A percentile compares a stretch with the other conserved stretches of the same genome.
Evolutionary conservation across 2,797 vertebrate genomes (phyloP).

Genomic region (Stomatorhinus walkeri): DNA sequence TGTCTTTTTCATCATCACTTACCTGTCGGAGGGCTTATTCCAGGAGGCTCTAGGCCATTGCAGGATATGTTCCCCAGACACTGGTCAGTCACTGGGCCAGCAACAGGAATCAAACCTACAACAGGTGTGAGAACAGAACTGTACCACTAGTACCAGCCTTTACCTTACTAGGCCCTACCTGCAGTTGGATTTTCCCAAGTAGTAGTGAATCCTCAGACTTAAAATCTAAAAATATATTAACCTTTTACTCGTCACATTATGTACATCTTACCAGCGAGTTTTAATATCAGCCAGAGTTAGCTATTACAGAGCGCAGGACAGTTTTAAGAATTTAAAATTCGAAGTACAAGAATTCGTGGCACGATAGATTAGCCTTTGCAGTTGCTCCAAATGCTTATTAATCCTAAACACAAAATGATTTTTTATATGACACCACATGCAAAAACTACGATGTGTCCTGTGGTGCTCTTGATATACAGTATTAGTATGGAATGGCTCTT

Average conservation of each 20-base stretch:
- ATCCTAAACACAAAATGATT: not conserved
- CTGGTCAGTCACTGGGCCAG: not conserved
- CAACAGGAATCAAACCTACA: not conserved
- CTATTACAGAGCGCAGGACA: not conserved
- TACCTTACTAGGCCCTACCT: not conserved
- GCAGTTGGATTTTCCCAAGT: not conserved
- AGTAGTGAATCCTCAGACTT: not conserved
- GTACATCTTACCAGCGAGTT: not conserved
- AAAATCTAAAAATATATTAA: not conserved
- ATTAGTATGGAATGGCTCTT: not conserved
- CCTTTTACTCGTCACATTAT: not conserved
- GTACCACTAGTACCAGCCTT: not conserved
- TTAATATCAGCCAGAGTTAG: not conserved
- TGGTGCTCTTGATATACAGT: not conserved
- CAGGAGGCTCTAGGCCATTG: not conserved
- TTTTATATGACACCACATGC: not conserved
- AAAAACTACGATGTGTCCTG: not conserved
- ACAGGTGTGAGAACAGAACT: not conserved
- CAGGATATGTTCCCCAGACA: not conserved
- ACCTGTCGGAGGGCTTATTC: not conserved
- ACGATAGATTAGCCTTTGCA: not conserved
- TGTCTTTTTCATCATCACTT: not conserved
- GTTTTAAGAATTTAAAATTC: not conserved
- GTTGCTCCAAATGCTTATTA: not conserved
- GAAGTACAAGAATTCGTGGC: not conserved